Base-by-base conservation (phyloP, 2,113 vertebrate species). In the Phaethon lepturus region DNA sequence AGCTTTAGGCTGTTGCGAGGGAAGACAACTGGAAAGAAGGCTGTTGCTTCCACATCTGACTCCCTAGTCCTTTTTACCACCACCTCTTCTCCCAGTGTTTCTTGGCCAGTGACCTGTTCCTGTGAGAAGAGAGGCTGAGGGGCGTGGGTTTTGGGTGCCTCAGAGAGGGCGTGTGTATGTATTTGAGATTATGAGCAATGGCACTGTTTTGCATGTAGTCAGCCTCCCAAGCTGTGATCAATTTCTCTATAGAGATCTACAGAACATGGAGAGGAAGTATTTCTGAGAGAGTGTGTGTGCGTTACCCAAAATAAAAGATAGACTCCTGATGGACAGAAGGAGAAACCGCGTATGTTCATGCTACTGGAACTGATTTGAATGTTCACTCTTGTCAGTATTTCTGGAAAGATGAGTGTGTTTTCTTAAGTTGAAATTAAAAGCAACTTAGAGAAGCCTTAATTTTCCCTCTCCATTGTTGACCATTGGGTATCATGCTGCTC, bases 151-250 rank as follows among this genome's bases (percentile, higher is more conserved):
- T 67, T 35, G 25, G 25, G 16, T 82, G 35, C 22, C 33, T 89
- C 14, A 20, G 55, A 44, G 40, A 5, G 13, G 12, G 5, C 3
- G 6, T 0, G 0, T 8, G 7, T 12, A 2, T 33, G 17, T 63
- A 14, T 68, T 52, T 76, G 71, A 73, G 79, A 14, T 45, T 7
- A 35, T 6, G 31, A 50, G 23, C 20, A 5, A 26, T 3, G 6
- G 31, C 19, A 5, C 14, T 29, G 17, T n/a, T 82, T 76, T 2
- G 1, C 9, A 4, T n/a, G n/a, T 47, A 64, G n/a, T 44, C 86
- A 40, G n/a, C 29, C 29, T 75, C 14, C n/a, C 4, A 10, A 50
- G 16, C 59, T 59, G 64, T 29, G 44, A 45, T 58, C 55, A 5
- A 0, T 84, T 77, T 86, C 13, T 71, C 15, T 63, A 14, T 26